These are phyloP conservation scores for Netelia fuscicornis DNA, from an alignment of 2,888 invertebrate genomes.

Conservation along the genomic window DNA sequence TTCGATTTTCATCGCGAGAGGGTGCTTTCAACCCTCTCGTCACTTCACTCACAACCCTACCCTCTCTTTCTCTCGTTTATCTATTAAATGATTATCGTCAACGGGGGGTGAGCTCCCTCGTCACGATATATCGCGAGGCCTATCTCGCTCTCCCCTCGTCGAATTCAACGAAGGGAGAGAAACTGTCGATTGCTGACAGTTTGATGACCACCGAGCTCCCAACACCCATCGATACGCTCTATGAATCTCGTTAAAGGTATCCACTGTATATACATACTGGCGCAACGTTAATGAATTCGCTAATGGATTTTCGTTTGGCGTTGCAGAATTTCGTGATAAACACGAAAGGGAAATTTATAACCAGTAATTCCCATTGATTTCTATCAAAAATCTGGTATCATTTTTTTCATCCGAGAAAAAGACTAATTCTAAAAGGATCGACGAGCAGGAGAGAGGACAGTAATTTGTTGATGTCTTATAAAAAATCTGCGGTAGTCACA, in stretches of 20 bases:
- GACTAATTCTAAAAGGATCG: too few relatives aligned
- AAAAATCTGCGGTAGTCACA: too few relatives aligned
- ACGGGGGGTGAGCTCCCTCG: slow-evolving; percentile 13
- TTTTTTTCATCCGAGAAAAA: background rate
- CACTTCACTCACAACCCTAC: slow-evolving; percentile 6
- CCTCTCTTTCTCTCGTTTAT: slow-evolving; percentile 51
- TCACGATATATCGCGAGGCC: slow-evolving; percentile 29
- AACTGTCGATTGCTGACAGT: slow-evolving; percentile 51
- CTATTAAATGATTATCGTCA: slow-evolving; percentile 63
- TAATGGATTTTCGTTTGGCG: slow-evolving; percentile 28
- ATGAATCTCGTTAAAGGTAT: slow-evolving; percentile 44
- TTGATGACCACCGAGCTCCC: slow-evolving; percentile 44
- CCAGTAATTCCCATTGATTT: background rate
- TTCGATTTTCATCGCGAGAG: slow-evolving; percentile 36
- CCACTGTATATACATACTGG: background rate
- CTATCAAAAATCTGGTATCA: background rate
- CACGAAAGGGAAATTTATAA: background rate
- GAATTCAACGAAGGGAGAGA: slow-evolving; percentile 7
- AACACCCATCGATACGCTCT: slow-evolving; percentile 33
- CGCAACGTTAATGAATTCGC: slow-evolving; percentile 14
- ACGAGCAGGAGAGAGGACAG: too few relatives aligned
- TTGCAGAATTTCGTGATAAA: background rate
- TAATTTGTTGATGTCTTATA: too few relatives aligned
- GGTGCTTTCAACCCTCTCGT: slow-evolving; percentile 19
- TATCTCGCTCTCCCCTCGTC: background rate